Evolutionary conservation across 2,113 vertebrate species (phyloP), one percentile per base, ranked within the genome.

Genomic region (Lepus europaeus): DNA sequence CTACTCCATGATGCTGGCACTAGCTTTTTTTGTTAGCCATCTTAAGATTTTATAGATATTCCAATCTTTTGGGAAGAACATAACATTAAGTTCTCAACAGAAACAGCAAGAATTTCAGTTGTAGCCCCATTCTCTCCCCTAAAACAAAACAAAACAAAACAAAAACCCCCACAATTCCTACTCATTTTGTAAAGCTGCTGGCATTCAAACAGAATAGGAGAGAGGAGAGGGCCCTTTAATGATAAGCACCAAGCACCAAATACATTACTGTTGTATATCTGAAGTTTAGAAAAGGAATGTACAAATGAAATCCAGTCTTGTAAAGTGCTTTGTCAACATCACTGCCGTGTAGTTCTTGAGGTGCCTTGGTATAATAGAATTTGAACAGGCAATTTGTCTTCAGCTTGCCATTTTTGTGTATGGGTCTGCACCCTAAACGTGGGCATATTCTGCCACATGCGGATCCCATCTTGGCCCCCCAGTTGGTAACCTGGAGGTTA

Each of bases 271-370:
- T 87, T 97, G 96, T 95, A 91, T 95, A 96, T 97, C 91, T 93
- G 74, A 95, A 77, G 68, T 94, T 16, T 80, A 85, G 96, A 78
- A 94, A 89, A 90, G 97, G 78, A 97, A 53, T 2, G 4, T 89
- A 68, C 93, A 90, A 80, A 81, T 95, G 56, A 61, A 73, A 90
- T 66, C 68, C 49, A 89, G 87, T 95, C 96, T 94, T 89, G 91
- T 96, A 80, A 89, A 94, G 97, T 93, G 94, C 96, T 97, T 96
- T 98, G 97, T 97, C 98, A 97, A 76, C 97, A 95, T 97, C 94
- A 27, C 89, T 95, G 96, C 94, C 97, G 45, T 45, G 13, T 63
- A 94, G 2, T 89, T 97, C 94, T 49, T 31, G 95, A 97, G 94
- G 89, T 90, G 91, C 94, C 39, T 51, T 56, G 89, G 95, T 96